phyloP scores from a whole-genome alignment of 2,888 invertebrate genomes.

The Eumerus sabulonum region DNA sequence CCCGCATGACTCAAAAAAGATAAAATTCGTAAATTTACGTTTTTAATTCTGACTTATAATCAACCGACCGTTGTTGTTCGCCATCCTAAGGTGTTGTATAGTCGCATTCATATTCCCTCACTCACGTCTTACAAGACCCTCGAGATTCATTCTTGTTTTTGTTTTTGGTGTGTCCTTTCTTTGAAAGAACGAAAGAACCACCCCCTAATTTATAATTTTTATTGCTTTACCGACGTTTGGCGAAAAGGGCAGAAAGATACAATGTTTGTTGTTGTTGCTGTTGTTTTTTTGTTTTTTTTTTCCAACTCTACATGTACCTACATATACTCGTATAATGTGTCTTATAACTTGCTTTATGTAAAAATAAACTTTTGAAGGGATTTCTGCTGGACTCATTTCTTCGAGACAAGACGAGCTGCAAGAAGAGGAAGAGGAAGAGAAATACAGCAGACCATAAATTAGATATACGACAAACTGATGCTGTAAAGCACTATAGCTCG shows the following conservation, averaged over 20 bases:
- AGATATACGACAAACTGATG: slow-evolving; percentile 66
- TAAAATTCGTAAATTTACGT: slow-evolving; percentile 64
- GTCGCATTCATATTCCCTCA: neutral
- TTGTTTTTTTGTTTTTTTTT: too few species aligned
- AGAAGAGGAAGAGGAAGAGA: slow-evolving; percentile 4
- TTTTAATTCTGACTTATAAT: slow-evolving; percentile 67
- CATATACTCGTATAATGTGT: too few species aligned
- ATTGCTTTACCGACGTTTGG: slow-evolving; percentile 63
- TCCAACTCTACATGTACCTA: too few species aligned
- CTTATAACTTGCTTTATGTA: slow-evolving; percentile 21
- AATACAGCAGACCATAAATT: slow-evolving; percentile 59
- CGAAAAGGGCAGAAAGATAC: slow-evolving; percentile 58
- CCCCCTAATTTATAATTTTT: slow-evolving; percentile 68
- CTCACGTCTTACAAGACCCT: neutral
- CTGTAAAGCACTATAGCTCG: slow-evolving; percentile 57
- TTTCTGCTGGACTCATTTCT: slow-evolving; percentile 7
- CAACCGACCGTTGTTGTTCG: slow-evolving; percentile 25
- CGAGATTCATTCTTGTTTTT: neutral
- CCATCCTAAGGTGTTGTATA: slow-evolving; percentile 26
- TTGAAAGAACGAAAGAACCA: slow-evolving; percentile 51
- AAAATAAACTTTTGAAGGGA: slow-evolving; percentile 38
- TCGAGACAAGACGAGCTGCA: slow-evolving; percentile 13
- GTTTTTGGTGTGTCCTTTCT: slow-evolving; percentile 38
- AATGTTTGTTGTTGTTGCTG: slow-evolving; percentile 12
- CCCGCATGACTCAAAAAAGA: slow-evolving; percentile 59